Percentiles rank a stretch among this genome's conserved stretches.
Conservation (phyloP, 1,140 invertebrate genomes). For the Drosophila bifasciata region DNA sequence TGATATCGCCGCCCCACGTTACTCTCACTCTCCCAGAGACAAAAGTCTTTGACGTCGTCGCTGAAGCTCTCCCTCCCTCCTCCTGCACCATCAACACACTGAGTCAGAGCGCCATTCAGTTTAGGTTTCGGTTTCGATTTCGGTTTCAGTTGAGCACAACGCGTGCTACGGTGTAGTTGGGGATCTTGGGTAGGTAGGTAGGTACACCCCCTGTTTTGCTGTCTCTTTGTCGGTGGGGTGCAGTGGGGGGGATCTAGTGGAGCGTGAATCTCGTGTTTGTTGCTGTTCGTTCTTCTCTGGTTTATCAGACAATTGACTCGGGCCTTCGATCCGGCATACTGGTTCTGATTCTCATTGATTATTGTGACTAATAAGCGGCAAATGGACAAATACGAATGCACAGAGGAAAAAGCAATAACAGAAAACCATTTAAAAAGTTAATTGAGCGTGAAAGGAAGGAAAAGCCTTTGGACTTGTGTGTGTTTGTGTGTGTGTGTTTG, state of each 20-base stretch:
- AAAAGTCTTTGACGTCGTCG: conserved; percentile 17
- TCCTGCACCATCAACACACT: not conserved
- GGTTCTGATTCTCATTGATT: conserved; percentile 63
- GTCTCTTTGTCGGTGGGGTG: not conserved
- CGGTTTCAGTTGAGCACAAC: conserved; percentile 74
- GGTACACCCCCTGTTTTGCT: not conserved
- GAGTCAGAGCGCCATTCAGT: not conserved
- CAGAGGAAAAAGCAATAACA: not conserved
- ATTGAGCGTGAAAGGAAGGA: conserved; percentile 48
- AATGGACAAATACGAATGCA: not conserved
- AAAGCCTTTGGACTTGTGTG: conserved; percentile 28
- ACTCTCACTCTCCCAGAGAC: conserved; percentile 34
- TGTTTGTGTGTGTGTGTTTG: conserved; percentile 26
- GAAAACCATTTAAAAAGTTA: conserved; percentile 26
- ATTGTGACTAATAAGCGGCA: conserved; percentile 56
- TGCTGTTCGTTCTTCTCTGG: conserved; percentile 6
- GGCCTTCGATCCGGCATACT: conserved; percentile 25
- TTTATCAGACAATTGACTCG: conserved; percentile 55
- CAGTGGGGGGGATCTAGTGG: conserved; percentile 11
- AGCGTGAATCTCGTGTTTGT: conserved; percentile 39
- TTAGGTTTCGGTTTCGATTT: conserved; percentile 63
- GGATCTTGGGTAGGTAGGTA: conserved; percentile 9
- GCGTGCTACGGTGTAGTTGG: conserved; percentile 64
- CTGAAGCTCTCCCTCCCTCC: not conserved
- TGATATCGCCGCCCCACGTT: conserved; percentile 40